These are phyloP conservation scores for Cromileptes altivelis DNA, from an alignment of 2,113 vertebrate species.

Conservation along the genomic window DNA sequence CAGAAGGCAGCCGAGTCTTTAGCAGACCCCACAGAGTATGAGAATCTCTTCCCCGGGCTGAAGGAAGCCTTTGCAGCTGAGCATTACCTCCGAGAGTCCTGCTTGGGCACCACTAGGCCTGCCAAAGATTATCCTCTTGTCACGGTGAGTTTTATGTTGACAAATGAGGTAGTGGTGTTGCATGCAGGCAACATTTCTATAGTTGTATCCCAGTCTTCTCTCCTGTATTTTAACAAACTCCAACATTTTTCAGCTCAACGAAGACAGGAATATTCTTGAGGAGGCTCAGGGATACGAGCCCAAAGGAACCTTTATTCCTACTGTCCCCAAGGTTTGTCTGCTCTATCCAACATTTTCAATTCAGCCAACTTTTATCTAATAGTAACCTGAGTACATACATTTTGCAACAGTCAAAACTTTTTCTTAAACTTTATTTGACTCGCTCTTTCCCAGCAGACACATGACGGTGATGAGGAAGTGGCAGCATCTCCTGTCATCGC, in stretches of 20 bases:
- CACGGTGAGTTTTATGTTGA: conserved; percentile 85
- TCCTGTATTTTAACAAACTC: conserved; percentile 7
- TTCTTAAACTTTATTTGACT: neutral
- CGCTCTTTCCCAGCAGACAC: conserved; percentile 33
- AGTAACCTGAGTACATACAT: neutral
- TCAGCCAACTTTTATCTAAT: neutral
- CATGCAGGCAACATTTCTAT: neutral
- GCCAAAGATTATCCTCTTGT: conserved; percentile 94
- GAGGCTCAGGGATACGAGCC: conserved; percentile 92
- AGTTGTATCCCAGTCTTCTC: neutral
- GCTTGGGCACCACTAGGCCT: conserved; percentile 84
- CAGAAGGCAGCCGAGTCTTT: conserved; percentile 98
- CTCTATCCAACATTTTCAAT: neutral
- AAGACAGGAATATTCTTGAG: conserved; percentile 96
- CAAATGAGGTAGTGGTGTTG: neutral
- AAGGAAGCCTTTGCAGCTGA: conserved; percentile 96
- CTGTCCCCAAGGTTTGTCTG: conserved; percentile 80
- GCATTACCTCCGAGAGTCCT: conserved; percentile 90
- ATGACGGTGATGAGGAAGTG: conserved; percentile 59
- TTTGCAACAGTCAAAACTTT: neutral
- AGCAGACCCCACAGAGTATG: conserved; percentile 97
- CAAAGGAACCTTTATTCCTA: conserved; percentile 74
- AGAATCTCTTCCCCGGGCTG: conserved; percentile 97
- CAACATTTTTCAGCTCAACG: conserved; percentile 89
- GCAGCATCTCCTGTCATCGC: conserved; percentile 38